Evolutionary conservation across 2,888 invertebrate genomes (phyloP).

Genomic region (Cosmopolites sordidus): DNA sequence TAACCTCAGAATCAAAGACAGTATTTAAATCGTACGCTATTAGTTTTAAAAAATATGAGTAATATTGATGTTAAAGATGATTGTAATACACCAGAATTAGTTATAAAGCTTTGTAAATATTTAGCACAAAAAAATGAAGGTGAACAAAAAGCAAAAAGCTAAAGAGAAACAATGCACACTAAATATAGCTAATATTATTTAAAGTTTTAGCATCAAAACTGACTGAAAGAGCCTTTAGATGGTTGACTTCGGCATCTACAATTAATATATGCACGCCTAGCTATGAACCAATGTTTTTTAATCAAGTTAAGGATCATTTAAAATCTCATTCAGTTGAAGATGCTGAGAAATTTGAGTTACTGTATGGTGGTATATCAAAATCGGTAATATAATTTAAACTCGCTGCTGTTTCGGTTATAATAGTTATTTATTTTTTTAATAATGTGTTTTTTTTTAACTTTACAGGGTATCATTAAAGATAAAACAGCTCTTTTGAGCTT

Average conservation of each 20-base stretch:
- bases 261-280: conserved; percentile 28
- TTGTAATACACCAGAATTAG: conserved; percentile 30
- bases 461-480: conserved; percentile 38
- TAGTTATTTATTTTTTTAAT: not conserved
- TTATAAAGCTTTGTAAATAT: conserved; percentile 42
- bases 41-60: conserved; percentile 16
- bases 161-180: conserved; percentile 2
- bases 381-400: conserved; percentile 37
- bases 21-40: too few species aligned
- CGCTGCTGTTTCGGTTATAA: not conserved
- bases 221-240: conserved; percentile 24
- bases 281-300: conserved; percentile 37
- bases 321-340: conserved; percentile 34
- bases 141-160: conserved; percentile 18
- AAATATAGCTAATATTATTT: conserved; percentile 25
- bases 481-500: conserved; percentile 40
- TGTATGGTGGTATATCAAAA: conserved; percentile 42
- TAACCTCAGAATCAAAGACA: too few species aligned
- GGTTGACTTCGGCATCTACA: conserved; percentile 15
- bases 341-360: conserved; percentile 40
- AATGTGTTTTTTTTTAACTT: conserved; percentile 17
- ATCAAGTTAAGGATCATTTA: conserved; percentile 36
- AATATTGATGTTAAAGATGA: conserved; percentile 15
- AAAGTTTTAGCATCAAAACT: conserved; percentile 35
- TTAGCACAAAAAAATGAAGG: conserved; percentile 41